Evolutionary conservation across 2,113 vertebrate genomes (phyloP).

Genomic region (Mola mola): DNA sequence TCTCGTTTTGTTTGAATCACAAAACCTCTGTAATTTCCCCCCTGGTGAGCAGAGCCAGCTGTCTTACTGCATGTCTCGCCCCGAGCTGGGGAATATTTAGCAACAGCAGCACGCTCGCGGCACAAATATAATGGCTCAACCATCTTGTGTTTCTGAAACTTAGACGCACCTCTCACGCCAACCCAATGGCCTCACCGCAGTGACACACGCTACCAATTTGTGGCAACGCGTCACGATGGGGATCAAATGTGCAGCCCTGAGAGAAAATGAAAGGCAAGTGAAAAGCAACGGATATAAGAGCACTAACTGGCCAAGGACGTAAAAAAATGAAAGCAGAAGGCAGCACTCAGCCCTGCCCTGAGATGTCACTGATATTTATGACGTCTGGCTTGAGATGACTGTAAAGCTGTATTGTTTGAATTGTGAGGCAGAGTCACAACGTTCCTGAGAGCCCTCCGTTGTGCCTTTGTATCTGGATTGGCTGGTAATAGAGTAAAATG

Average conservation of each 20-base stretch:
- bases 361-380: conserved; percentile 30
- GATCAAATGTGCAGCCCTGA: conserved; percentile 26
- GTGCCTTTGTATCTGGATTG: conserved; percentile 58
- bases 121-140: conserved; percentile 22
- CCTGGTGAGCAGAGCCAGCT: conserved; percentile 45
- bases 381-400: conserved; percentile 37
- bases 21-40: conserved; percentile 76
- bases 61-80: conserved; percentile 51
- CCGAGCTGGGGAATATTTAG: conserved; percentile 27
- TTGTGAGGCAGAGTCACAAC: conserved; percentile 27
- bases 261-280: conserved; percentile 9
- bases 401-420: conserved; percentile 48
- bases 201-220: conserved; percentile 21
- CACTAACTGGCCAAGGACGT: background rate
- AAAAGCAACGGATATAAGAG: conserved; percentile 14
- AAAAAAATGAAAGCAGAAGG: conserved; percentile 4
- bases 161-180: conserved; percentile 50
- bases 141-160: conserved; percentile 61
- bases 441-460: conserved; percentile 28
- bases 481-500: conserved; percentile 50
- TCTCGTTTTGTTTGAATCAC: conserved; percentile 72
- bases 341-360: conserved; percentile 26
- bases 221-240: conserved; percentile 14
- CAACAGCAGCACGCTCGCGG: conserved; percentile 26
- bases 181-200: conserved; percentile 46